phyloP scores from a whole-genome alignment of 2,797 vertebrate genomes.

The Protosalanx chinensis region DNA sequence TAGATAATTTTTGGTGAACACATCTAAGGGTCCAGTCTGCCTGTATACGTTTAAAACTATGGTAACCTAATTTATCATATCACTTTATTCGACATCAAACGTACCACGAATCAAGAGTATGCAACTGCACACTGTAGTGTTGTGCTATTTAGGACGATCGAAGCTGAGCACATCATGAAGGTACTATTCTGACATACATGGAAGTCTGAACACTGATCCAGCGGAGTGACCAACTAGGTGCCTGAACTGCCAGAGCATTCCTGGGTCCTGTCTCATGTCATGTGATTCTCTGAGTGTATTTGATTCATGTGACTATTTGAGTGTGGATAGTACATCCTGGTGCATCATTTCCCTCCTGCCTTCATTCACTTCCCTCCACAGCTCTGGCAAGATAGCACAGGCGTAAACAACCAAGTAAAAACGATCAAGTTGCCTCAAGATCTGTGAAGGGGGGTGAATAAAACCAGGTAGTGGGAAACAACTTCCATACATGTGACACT shows the following conservation, averaged over 20 bases:
- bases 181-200: slow-evolving; percentile 9
- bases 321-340: background rate
- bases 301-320: background rate
- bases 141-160: too few species aligned
- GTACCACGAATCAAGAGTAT: background rate
- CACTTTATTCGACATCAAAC: background rate
- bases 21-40: background rate
- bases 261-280: slow-evolving; percentile 15
- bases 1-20: background rate
- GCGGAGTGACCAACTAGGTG: background rate
- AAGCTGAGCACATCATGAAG: background rate
- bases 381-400: background rate
- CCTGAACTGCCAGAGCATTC: slow-evolving; percentile 10
- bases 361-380: background rate
- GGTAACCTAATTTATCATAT: too few species aligned
- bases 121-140: background rate
- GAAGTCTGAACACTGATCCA: slow-evolving; percentile 1
- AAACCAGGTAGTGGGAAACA: background rate
- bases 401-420: background rate
- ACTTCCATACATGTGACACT: background rate
- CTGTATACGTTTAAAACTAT: background rate
- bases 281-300: background rate
- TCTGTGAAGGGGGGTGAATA: background rate
- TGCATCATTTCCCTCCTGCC: too few species aligned
- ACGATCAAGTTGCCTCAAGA: background rate